phyloP scores from a whole-genome alignment of 2,888 invertebrate species.

The Coremacera marginata region DNA sequence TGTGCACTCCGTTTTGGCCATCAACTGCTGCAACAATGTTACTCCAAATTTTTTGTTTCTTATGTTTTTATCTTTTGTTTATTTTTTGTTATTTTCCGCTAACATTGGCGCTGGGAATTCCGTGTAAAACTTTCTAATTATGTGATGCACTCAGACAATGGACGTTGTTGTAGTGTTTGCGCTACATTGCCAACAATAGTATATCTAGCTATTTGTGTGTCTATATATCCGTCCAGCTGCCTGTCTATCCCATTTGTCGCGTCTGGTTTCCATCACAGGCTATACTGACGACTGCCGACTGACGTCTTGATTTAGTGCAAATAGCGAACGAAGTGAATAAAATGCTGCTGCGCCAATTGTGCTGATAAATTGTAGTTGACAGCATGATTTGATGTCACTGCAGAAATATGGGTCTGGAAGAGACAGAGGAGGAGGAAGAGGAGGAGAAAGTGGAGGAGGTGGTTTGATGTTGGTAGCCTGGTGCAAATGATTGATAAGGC shows the following conservation, averaged over 20 bases:
- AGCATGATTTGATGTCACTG: conserved; percentile 9
- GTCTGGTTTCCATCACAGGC: conserved; percentile 19
- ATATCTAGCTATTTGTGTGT: neutral
- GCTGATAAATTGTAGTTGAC: conserved; percentile 24
- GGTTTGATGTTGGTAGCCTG: no score
- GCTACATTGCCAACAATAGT: neutral
- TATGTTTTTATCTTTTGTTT: no score
- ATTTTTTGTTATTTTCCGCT: neutral
- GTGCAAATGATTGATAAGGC: no score
- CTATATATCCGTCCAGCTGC: neutral
- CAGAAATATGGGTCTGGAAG: no score
- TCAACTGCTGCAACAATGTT: neutral
- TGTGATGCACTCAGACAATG: neutral
- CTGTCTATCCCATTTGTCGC: conserved; percentile 15
- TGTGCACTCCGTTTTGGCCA: neutral
- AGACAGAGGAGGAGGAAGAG: no score
- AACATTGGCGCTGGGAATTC: neutral
- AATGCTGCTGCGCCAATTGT: neutral
- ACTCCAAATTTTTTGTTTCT: neutral
- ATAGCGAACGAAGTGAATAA: neutral
- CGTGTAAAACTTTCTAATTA: conserved; percentile 20
- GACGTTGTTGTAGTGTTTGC: neutral
- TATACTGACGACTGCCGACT: conserved; percentile 9
- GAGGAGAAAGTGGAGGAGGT: no score
- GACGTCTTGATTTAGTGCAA: conserved; percentile 28